Conservation (phyloP, 2,888 invertebrate genomes). For the Fabriciana adippe region DNA sequence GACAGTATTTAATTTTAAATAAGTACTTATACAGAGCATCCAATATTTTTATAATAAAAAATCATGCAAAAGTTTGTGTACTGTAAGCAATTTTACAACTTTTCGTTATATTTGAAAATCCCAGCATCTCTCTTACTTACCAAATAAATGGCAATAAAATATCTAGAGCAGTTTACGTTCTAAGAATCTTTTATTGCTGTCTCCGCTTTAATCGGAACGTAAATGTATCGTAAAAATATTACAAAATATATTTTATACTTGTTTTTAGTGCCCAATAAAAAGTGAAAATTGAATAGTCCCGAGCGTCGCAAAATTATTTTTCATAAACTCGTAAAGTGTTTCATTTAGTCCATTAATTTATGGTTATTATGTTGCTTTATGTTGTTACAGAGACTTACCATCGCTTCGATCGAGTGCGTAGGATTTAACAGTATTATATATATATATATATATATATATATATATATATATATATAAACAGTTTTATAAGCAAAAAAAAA, state of each 20-base stretch:
- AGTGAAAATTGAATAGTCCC: conserved; percentile 31
- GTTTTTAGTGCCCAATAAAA: conserved; percentile 27
- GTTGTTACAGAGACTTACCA: too few species aligned
- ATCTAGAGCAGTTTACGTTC: conserved; percentile 19
- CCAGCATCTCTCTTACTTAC: neutral
- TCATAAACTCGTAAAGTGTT: conserved; percentile 12
- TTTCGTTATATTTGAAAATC: conserved; percentile 4
- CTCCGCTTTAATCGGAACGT: conserved; percentile 27
- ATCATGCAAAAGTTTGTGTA: too few species aligned
- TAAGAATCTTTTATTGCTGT: conserved; percentile 23
- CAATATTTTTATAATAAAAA: too few species aligned
- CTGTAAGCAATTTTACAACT: too few species aligned
- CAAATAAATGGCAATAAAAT: conserved; percentile 22
- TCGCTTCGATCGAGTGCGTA: too few species aligned
- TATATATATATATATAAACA: too few species aligned
- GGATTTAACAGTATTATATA: too few species aligned
- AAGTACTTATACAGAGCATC: too few species aligned
- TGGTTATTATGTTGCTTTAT: too few species aligned
- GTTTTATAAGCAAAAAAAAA: too few species aligned
- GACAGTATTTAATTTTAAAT: too few species aligned
- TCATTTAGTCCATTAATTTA: conserved; percentile 4
- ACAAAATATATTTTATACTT: conserved; percentile 32
- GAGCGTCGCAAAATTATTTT: conserved; percentile 10
- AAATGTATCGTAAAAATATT: conserved; percentile 32
- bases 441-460: too few species aligned